phyloP scores from a whole-genome alignment of 92 coral and sea anemone genomes.

The Muricea muricata region DNA sequence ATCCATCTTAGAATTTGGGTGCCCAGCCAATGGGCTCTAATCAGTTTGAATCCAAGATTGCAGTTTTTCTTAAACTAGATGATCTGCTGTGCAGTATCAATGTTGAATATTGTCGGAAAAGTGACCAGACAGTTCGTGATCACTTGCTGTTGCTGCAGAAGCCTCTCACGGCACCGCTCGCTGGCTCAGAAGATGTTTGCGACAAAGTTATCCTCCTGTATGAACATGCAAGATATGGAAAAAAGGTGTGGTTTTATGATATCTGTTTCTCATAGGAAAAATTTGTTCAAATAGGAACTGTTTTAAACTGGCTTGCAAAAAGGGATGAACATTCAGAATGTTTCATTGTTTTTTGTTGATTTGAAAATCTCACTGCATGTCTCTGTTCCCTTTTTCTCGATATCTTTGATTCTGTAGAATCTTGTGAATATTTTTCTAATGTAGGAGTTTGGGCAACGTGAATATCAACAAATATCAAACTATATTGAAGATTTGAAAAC shows the following conservation, averaged over 20 bases:
- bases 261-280: no score
- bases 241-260: no score
- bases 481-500: slow-evolving; percentile 87
- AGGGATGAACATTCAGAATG: no score
- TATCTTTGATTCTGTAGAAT: no score
- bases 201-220: slow-evolving; percentile 86
- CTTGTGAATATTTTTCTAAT: not conserved
- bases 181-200: slow-evolving; percentile 88
- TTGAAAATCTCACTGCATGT: no score
- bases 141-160: slow-evolving; percentile 82
- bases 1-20: not conserved
- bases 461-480: slow-evolving; percentile 91
- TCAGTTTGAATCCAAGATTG: no score
- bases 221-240: slow-evolving; percentile 95
- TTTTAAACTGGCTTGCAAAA: no score
- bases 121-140: slow-evolving; percentile 88
- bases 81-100: slow-evolving; percentile 87
- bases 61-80: slow-evolving; percentile 58
- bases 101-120: slow-evolving; percentile 81
- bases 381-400: no score
- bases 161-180: slow-evolving; percentile 74
- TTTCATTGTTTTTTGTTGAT: no score
- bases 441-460: slow-evolving; percentile 87
- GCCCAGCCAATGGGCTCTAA: no score
- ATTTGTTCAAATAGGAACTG: no score